These are phyloP conservation scores for Drosophila ezoana DNA, from an alignment of 2,888 invertebrate genomes.

Conservation along the genomic window DNA sequence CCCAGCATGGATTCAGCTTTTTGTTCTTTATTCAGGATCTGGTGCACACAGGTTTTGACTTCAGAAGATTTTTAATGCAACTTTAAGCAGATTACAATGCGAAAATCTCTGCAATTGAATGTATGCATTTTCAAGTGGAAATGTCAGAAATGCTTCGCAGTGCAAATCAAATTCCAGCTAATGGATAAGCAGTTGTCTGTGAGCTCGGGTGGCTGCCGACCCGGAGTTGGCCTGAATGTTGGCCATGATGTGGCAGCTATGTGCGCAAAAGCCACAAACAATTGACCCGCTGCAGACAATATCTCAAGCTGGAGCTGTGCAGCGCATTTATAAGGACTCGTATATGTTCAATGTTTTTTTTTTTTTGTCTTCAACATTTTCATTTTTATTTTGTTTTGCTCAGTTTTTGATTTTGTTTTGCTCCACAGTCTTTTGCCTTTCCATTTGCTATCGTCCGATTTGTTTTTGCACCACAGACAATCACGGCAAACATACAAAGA, in stretches of 20 bases:
- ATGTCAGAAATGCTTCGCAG: conserved; percentile 39
- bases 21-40: background rate
- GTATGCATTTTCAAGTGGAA: conserved; percentile 39
- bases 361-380: conserved; percentile 21
- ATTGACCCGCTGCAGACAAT: conserved; percentile 55
- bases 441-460: background rate
- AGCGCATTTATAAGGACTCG: conserved; percentile 25
- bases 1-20: conserved; percentile 43
- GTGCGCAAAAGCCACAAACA: conserved; percentile 55
- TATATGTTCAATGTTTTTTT: conserved; percentile 34
- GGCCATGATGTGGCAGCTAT: conserved; percentile 43
- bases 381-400: background rate
- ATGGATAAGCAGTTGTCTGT: conserved; percentile 25
- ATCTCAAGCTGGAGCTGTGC: conserved; percentile 47
- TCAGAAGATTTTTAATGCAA: conserved; percentile 32
- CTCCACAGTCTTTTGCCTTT: background rate
- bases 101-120: conserved; percentile 21
- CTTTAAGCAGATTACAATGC: conserved; percentile 39
- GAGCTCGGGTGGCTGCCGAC: background rate
- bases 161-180: conserved; percentile 49
- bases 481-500: background rate
- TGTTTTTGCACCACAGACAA: conserved; percentile 9
- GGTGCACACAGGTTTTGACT: conserved; percentile 4
- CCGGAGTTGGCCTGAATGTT: conserved; percentile 6
- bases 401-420: conserved; percentile 7